Percentiles rank a stretch among this genome's conserved stretches.
Evolutionary conservation across 2,797 vertebrate genomes (phyloP).

Genomic region (Coregonus sp.): DNA sequence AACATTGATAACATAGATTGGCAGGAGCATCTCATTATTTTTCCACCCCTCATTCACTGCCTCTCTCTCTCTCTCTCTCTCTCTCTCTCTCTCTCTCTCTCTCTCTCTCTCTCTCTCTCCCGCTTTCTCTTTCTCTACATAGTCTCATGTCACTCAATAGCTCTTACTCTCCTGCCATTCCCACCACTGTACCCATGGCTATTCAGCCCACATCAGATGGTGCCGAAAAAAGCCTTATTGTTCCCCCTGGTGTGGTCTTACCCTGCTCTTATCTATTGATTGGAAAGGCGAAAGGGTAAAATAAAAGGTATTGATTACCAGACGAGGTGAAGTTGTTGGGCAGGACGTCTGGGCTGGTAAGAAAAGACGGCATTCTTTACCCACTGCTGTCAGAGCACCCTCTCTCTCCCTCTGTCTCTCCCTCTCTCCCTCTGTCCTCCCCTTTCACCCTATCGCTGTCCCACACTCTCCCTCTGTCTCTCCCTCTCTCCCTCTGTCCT

Average conservation of each 20-base stretch:
- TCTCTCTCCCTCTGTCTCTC: constrained; percentile 16
- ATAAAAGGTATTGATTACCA: constrained; percentile 75
- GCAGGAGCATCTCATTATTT: constrained; percentile 60
- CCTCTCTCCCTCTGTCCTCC: constrained; percentile 3
- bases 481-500: too few species aligned
- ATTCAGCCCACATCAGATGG: constrained; percentile 74
- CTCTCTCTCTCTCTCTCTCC: constrained; percentile 58
- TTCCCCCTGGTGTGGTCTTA: constrained; percentile 57
- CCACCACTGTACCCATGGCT: constrained; percentile 65
- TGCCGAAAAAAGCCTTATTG: constrained; percentile 74
- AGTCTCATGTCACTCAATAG: constrained; percentile 70
- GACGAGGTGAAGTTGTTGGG: constrained; percentile 59
- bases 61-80: constrained; percentile 61
- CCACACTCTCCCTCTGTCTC: too few species aligned
- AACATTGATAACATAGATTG: constrained; percentile 43
- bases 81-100: constrained; percentile 15
- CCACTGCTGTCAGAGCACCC: constrained; percentile 57
- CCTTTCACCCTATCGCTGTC: neutral
- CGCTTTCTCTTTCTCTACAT: constrained; percentile 17
- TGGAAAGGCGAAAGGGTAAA: constrained; percentile 69
- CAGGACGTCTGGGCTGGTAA: constrained; percentile 67
- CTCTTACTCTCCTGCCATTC: constrained; percentile 62
- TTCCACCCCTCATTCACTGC: constrained; percentile 42
- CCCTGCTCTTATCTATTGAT: constrained; percentile 76
- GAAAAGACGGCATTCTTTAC: constrained; percentile 68